Evolutionary conservation across 1,140 invertebrate species (phyloP).

Genomic region (Aporrectodea caliginosa): DNA sequence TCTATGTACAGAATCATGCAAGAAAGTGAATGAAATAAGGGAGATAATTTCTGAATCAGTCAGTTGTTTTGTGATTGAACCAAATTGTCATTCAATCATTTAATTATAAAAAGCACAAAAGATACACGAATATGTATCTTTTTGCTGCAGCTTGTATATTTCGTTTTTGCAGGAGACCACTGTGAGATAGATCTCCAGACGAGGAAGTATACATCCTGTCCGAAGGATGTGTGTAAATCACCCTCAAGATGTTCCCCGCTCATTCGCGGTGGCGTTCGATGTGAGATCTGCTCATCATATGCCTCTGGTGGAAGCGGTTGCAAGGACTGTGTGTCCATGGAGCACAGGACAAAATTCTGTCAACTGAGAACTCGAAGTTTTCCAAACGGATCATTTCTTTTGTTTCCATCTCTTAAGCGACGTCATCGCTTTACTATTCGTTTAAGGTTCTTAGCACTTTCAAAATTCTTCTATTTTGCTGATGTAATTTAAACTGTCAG

Average conservation of each 20-base stretch:
- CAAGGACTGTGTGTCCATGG: conserved; percentile 51
- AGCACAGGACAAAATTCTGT: conserved; percentile 65
- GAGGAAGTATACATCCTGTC: conserved; percentile 37
- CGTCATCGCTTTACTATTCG: neutral
- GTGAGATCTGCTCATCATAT: conserved; percentile 51
- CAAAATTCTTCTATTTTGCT: too few relatives aligned
- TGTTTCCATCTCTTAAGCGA: conserved; percentile 72
- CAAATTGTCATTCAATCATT: too few relatives aligned
- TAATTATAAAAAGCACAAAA: too few relatives aligned
- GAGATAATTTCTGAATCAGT: too few relatives aligned
- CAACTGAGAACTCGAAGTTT: conserved; percentile 81
- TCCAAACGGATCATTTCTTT: conserved; percentile 77
- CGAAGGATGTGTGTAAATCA: conserved; percentile 54
- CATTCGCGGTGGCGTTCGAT: conserved; percentile 65
- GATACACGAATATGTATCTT: too few relatives aligned
- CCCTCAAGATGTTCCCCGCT: conserved; percentile 45
- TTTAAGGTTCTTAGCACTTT: neutral
- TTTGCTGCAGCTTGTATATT: too few relatives aligned
- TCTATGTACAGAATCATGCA: too few relatives aligned
- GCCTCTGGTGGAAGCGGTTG: conserved; percentile 19
- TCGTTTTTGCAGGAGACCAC: conserved; percentile 31
- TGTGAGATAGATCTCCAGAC: conserved; percentile 41
- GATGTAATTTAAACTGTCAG: too few relatives aligned
- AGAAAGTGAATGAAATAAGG: too few relatives aligned
- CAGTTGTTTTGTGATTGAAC: too few relatives aligned